These are phyloP conservation scores for Melieria picta DNA, from an alignment of 2,888 invertebrate species.

Conservation along the genomic window DNA sequence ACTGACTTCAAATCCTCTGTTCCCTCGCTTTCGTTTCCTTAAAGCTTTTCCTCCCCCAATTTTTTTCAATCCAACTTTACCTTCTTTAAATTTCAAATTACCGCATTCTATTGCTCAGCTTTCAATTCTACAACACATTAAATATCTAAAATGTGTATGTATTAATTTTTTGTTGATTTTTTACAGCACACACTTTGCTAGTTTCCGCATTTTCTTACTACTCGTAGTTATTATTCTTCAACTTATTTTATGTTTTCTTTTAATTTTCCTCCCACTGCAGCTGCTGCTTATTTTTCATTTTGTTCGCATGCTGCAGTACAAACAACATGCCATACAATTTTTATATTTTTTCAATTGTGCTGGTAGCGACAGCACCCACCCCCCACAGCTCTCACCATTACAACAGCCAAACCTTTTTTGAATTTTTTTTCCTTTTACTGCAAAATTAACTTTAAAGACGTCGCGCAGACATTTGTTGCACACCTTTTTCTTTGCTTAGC, in stretches of 20 bases:
- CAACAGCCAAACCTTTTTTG: neutral
- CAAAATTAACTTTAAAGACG: neutral
- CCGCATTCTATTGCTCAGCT: no score
- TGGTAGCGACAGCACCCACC: neutral
- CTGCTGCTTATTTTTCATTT: constrained; percentile 29
- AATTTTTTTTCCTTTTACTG: constrained; percentile 10
- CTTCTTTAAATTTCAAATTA: no score
- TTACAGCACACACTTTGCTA: neutral
- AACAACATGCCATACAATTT: no score
- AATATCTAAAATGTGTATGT: no score
- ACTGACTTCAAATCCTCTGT: no score
- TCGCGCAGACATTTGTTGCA: no score
- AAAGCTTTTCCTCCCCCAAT: no score
- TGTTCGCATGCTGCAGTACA: neutral
- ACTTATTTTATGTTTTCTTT: constrained; percentile 25
- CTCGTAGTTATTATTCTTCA: neutral
- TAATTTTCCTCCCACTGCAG: constrained; percentile 18
- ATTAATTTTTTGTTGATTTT: neutral
- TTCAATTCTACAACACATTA: no score
- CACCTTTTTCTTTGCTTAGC: no score
- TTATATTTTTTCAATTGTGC: neutral
- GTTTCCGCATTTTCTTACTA: neutral
- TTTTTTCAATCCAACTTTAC: no score
- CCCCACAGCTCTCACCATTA: neutral
- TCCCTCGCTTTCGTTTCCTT: no score